A percentile compares a stretch with the other conserved stretches of the same genome.
Evolutionary conservation across 2,888 invertebrate species (phyloP).

Genomic region (Hirtodrosophila duncani): DNA sequence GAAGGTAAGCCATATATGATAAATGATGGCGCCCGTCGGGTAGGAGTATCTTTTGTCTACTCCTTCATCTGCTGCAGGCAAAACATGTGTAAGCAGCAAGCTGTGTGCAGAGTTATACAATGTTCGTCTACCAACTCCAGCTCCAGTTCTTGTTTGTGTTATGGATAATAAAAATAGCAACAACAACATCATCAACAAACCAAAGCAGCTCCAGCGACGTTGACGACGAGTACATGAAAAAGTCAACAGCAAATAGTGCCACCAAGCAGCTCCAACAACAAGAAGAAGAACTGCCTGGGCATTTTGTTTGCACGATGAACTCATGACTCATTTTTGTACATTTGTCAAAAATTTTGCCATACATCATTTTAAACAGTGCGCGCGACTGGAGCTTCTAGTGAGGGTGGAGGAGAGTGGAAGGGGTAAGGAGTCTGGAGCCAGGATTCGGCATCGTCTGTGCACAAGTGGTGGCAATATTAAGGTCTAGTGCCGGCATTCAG

Average conservation of each 20-base stretch:
- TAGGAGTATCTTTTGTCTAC: no score
- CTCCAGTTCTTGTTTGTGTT: conserved; percentile 55
- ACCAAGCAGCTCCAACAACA: conserved; percentile 25
- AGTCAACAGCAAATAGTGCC: conserved; percentile 66
- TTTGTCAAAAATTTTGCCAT: conserved; percentile 74
- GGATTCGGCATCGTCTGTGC: no score
- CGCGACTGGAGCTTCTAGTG: conserved; percentile 9
- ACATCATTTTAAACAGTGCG: conserved; percentile 73
- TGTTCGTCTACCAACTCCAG: conserved; percentile 36
- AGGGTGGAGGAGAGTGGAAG: not conserved
- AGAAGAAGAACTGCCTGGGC: conserved; percentile 48
- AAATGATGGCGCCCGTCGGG: conserved; percentile 47
- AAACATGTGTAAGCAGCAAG: conserved; percentile 60
- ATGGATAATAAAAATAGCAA: conserved; percentile 50
- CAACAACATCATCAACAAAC: conserved; percentile 27
- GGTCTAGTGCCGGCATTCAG: no score
- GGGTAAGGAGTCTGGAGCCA: conserved; percentile 1
- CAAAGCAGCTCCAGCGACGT: no score
- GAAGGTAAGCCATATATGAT: conserved; percentile 57
- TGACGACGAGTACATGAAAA: conserved; percentile 62
- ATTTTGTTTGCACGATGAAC: conserved; percentile 66
- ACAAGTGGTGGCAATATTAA: no score
- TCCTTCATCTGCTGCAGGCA: conserved; percentile 16
- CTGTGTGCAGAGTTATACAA: no score
- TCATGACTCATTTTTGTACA: conserved; percentile 75